Percentiles rank a stretch among this genome's conserved stretches.
phyloP scores from a whole-genome alignment of 2,113 vertebrate genomes.

The Spea bombifrons region DNA sequence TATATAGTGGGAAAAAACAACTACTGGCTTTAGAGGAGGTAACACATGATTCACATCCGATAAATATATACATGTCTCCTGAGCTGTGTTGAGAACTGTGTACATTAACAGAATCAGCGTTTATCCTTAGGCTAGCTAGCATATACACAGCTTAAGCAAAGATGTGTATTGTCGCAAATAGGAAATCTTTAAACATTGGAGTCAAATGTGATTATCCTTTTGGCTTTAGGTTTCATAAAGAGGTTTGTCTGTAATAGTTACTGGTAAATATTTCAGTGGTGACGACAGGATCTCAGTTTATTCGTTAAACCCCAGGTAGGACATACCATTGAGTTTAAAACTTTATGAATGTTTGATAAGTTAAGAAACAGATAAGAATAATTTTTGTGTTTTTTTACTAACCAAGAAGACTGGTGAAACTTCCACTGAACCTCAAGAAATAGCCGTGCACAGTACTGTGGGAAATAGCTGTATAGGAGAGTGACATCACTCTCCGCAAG shows the following conservation, averaged over 20 bases:
- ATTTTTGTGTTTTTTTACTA: no score
- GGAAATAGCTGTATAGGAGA: conserved; percentile 38
- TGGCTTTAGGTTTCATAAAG: no score
- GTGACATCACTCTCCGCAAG: conserved; percentile 42
- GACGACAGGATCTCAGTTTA: no score
- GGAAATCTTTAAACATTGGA: no score
- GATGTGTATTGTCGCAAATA: not conserved
- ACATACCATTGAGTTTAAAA: no score
- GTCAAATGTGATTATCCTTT: no score
- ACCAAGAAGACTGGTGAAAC: conserved; percentile 15
- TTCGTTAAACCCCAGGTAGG: no score
- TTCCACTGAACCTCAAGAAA: conserved; percentile 24
- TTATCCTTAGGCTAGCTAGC: not conserved
- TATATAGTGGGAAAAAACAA: no score
- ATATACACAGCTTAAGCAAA: not conserved
- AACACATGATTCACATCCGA: not conserved
- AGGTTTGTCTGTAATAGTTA: no score
- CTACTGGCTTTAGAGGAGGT: not conserved
- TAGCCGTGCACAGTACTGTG: conserved; percentile 14
- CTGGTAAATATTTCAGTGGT: no score
- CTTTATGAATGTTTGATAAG: no score
- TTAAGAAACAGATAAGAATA: no score
- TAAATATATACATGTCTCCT: not conserved
- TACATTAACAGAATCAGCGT: not conserved
- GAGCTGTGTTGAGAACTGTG: conserved; percentile 1